These are phyloP conservation scores for Pelochelys cantorii DNA, from an alignment of 2,797 vertebrate genomes.

Conservation along the genomic window DNA sequence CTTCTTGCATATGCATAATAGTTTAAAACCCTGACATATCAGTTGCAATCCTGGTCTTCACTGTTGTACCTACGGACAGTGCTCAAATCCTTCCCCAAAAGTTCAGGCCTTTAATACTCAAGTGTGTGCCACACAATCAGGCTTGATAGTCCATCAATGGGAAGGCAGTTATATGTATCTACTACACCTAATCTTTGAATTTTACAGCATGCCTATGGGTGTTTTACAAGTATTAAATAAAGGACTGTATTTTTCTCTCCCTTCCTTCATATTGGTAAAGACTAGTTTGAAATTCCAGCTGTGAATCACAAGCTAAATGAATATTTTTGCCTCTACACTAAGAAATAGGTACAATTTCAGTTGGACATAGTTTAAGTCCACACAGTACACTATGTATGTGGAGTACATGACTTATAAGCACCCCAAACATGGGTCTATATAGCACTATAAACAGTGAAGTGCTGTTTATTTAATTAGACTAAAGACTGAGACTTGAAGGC, in stretches of 20 bases:
- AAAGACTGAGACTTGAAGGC: neutral
- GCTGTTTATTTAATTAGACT: neutral
- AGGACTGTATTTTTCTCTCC: neutral
- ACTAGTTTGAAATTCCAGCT: neutral
- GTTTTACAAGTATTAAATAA: neutral
- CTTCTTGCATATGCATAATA: neutral
- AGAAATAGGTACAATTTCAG: neutral
- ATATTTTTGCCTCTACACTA: neutral
- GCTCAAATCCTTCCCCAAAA: neutral
- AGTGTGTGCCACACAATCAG: neutral
- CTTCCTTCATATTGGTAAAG: neutral
- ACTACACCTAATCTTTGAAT: neutral
- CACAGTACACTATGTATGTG: neutral
- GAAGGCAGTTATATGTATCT: neutral
- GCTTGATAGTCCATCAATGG: neutral
- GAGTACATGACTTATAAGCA: neutral
- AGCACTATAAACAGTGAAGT: neutral
- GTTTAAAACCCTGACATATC: neutral
- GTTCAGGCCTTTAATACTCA: neutral
- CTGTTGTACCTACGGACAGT: neutral
- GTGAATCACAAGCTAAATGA: neutral
- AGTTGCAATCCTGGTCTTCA: neutral
- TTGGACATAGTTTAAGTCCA: no score
- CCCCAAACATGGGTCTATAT: neutral
- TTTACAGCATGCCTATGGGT: neutral